These are phyloP conservation scores for Boulengeromyrus knoepffleri DNA, from an alignment of 2,113 vertebrate genomes.

Conservation along the genomic window DNA sequence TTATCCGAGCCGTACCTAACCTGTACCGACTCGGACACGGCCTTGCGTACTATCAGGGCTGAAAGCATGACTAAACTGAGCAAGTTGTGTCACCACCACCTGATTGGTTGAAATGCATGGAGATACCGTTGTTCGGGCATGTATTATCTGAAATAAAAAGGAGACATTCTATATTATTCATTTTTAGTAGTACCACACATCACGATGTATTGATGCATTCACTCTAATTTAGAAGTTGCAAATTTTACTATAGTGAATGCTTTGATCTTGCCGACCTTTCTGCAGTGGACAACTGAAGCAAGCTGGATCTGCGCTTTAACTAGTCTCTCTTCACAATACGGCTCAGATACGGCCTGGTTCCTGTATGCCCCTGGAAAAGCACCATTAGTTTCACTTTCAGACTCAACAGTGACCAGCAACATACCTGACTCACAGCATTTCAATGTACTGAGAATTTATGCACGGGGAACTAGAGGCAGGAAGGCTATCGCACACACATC, in stretches of 20 bases:
- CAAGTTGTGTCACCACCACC: not conserved
- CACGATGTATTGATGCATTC: not conserved
- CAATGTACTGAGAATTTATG: not conserved
- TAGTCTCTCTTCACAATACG: not conserved
- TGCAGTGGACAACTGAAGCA: not conserved
- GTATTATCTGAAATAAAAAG: not conserved
- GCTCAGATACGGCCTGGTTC: not conserved
- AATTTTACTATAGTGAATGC: not conserved
- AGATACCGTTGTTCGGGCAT: not conserved
- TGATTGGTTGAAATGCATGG: not conserved
- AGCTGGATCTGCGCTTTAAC: not conserved
- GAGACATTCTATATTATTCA: not conserved
- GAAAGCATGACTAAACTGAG: not conserved
- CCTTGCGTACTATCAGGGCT: not conserved
- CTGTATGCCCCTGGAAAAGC: not conserved
- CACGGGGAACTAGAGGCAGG: not conserved
- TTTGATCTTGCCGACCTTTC: not conserved
- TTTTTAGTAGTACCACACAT: not conserved
- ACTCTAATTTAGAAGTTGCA: not conserved
- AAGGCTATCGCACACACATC: not conserved
- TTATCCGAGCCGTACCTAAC: not conserved
- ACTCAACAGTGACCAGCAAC: not conserved
- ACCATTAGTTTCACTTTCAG: not conserved
- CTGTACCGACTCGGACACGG: not conserved
- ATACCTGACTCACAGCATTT: not conserved